Evolutionary conservation across 2,113 vertebrate genomes (phyloP).

Genomic region (Ciconia maguari): DNA sequence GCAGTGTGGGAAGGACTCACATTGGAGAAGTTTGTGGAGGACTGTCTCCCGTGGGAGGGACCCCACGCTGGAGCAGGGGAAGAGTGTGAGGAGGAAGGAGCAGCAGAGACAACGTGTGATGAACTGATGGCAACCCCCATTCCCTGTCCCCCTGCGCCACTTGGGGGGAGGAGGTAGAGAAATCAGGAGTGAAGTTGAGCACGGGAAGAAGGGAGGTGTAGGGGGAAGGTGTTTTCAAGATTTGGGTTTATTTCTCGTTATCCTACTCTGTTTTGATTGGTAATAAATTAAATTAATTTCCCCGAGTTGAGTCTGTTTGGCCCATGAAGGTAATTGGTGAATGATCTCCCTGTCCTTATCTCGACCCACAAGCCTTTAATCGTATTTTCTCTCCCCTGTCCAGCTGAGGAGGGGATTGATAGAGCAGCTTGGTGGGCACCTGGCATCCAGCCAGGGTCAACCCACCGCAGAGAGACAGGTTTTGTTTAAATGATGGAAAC

Average conservation of each 20-base stretch:
- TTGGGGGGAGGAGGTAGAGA: not conserved
- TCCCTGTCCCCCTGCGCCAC: accelerated
- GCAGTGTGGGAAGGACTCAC: accelerated
- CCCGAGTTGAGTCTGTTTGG: not conserved
- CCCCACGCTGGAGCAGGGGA: accelerated
- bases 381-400: not conserved
- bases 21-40: accelerated
- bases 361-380: accelerated
- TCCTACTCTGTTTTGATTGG: not conserved
- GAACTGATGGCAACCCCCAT: not conserved
- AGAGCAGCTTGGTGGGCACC: not conserved
- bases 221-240: not conserved
- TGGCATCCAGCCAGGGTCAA: not conserved
- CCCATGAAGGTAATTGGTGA: not conserved
- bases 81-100: not conserved
- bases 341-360: not conserved
- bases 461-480: too few species aligned
- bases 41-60: not conserved
- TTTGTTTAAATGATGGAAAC: not conserved
- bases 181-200: not conserved
- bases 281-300: not conserved
- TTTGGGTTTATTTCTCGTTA: not conserved
- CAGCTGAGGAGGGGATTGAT: not conserved
- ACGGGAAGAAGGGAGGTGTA: not conserved
- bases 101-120: not conserved